Percentiles rank a stretch among this genome's conserved stretches.
Evolutionary conservation across 2,113 vertebrate species (phyloP).

Genomic region (Pimephales promelas): DNA sequence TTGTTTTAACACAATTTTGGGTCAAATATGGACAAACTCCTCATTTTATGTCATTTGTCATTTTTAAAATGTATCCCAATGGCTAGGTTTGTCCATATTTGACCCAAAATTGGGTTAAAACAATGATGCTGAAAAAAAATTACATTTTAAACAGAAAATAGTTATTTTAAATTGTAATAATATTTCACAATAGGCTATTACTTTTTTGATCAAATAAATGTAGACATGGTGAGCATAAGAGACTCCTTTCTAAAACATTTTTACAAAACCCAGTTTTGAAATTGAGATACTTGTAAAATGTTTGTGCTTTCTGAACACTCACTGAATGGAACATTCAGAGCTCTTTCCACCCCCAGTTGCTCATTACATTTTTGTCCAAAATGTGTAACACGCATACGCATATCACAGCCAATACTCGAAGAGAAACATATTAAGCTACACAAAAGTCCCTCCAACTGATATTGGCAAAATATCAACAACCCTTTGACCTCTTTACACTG

Average conservation of each 20-base stretch:
- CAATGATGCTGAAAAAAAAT: not conserved
- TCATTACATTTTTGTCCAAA: not conserved
- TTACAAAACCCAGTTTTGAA: not conserved
- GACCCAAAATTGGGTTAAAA: too few relatives aligned
- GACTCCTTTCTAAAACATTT: not conserved
- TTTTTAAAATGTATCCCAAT: too few relatives aligned
- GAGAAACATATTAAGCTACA: conserved; percentile 19
- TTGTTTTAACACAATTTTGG: too few relatives aligned
- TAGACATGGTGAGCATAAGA: not conserved
- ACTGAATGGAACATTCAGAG: not conserved
- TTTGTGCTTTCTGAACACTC: not conserved
- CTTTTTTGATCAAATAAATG: not conserved
- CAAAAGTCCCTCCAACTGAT: conserved; percentile 20
- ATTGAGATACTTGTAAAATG: not conserved
- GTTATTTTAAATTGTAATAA: too few relatives aligned
- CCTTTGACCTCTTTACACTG: conserved; percentile 21
- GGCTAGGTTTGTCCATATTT: too few relatives aligned
- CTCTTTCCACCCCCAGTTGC: not conserved
- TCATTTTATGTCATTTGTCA: too few relatives aligned
- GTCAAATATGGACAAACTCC: too few relatives aligned
- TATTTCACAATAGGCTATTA: not conserved
- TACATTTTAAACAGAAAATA: not conserved
- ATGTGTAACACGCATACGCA: conserved; percentile 8
- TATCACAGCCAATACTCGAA: not conserved
- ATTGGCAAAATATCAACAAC: conserved; percentile 29